Evolutionary conservation across 2,888 invertebrate species (phyloP).

Genomic region (Rhingia rostrata): DNA sequence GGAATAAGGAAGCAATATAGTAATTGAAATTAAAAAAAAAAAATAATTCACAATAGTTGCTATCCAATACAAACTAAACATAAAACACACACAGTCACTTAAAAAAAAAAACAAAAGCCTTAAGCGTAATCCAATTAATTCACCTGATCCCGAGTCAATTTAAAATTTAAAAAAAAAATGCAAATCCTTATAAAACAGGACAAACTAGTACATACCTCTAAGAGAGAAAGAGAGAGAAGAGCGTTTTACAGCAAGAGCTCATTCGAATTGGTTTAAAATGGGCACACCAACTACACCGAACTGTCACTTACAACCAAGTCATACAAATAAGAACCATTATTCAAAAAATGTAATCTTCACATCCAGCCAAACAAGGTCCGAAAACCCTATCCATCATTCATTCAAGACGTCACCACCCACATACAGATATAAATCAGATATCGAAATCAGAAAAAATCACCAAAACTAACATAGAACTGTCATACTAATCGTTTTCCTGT

Average conservation of each 20-base stretch:
- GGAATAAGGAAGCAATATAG: conserved; percentile 82
- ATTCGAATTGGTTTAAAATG: conserved; percentile 57
- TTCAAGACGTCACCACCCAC: conserved; percentile 6
- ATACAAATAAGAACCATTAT: conserved; percentile 30
- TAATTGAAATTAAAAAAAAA: conserved; percentile 51
- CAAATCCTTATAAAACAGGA: conserved; percentile 67
- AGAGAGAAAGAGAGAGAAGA: conserved; percentile 71
- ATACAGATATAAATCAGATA: conserved; percentile 15
- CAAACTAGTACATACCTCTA: conserved; percentile 26
- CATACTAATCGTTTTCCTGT: conserved; percentile 57
- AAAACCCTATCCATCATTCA: conserved; percentile 25
- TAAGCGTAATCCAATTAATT: conserved; percentile 48
- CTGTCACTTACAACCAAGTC: conserved; percentile 42
- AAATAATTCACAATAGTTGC: conserved; percentile 48
- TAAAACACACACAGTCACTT: conserved; percentile 1
- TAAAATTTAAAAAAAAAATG: conserved; percentile 23
- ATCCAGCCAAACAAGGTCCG: conserved; percentile 45
- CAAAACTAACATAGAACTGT: conserved; percentile 59
- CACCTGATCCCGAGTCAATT: conserved; percentile 57
- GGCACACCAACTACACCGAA: conserved; percentile 39
- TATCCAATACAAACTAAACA: conserved; percentile 36
- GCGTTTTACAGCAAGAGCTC: conserved; percentile 69
- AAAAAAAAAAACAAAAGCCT: conserved; percentile 35
- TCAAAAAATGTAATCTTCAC: conserved; percentile 49
- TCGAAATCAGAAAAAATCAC: conserved; percentile 11